These are phyloP conservation scores for Salticus scenicus DNA, from an alignment of 2,888 invertebrate genomes.

Conservation along the genomic window DNA sequence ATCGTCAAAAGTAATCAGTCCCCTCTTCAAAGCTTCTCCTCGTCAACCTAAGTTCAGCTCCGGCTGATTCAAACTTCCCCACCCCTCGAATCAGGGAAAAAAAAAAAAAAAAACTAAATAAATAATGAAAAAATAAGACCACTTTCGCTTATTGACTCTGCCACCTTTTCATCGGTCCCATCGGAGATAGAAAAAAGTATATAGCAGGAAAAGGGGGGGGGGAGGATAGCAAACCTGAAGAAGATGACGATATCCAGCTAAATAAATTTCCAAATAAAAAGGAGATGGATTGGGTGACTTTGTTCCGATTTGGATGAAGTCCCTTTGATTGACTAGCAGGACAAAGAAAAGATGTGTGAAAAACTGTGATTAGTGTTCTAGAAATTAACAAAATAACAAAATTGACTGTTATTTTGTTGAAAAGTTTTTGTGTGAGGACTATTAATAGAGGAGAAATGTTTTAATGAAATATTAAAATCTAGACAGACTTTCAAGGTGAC, in stretches of 20 bases:
- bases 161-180: slow-evolving; percentile 68
- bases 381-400: no score
- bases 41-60: slow-evolving; percentile 19
- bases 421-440: no score
- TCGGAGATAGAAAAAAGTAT: slow-evolving; percentile 19
- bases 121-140: slow-evolving; percentile 37
- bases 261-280: slow-evolving; percentile 64
- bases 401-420: no score
- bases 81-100: neutral
- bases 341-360: no score
- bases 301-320: slow-evolving; percentile 19
- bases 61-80: slow-evolving; percentile 39
- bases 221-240: neutral
- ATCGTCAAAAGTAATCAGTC: neutral
- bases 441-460: no score
- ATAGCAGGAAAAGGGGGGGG: neutral
- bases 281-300: slow-evolving; percentile 55
- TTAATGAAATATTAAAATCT: no score
- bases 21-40: neutral
- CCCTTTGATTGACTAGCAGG: slow-evolving; percentile 28
- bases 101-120: neutral
- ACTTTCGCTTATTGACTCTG: slow-evolving; percentile 68
- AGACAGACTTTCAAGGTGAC: no score
- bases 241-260: slow-evolving; percentile 47
- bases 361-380: no score